phyloP scores from a whole-genome alignment of 2,888 invertebrate species.

The Netelia inedita region DNA sequence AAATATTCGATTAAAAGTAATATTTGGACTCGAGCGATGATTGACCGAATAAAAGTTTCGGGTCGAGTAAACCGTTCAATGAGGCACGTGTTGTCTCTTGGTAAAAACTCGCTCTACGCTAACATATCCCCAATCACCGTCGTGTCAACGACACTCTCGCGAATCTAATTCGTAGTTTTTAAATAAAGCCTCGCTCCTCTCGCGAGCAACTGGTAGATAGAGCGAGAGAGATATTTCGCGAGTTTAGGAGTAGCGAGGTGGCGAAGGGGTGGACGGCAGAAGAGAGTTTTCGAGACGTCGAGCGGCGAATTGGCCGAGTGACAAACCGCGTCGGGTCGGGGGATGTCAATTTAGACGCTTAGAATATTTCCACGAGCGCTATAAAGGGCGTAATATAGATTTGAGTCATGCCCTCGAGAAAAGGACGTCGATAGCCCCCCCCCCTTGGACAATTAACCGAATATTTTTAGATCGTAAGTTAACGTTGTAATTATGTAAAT shows the following conservation, averaged over 20 bases:
- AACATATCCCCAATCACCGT: slow-evolving; percentile 9
- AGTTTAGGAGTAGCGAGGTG: background rate
- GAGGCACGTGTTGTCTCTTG: background rate
- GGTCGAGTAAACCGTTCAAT: slow-evolving; percentile 7
- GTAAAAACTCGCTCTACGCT: slow-evolving; percentile 1
- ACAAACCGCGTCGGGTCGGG: slow-evolving; percentile 62
- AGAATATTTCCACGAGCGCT: slow-evolving; percentile 64
- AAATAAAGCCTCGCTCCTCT: background rate
- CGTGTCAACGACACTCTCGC: slow-evolving; percentile 14
- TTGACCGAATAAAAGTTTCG: background rate
- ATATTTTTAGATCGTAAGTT: too few relatives aligned
- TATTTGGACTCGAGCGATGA: background rate
- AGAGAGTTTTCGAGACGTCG: slow-evolving; percentile 41
- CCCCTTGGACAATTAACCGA: too few relatives aligned
- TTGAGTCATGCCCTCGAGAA: slow-evolving; percentile 29
- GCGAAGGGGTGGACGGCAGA: slow-evolving; percentile 10
- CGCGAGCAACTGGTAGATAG: slow-evolving; percentile 2
- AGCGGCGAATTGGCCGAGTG: slow-evolving; percentile 67
- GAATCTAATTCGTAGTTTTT: slow-evolving; percentile 27
- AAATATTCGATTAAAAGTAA: background rate
- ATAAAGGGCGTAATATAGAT: slow-evolving; percentile 54
- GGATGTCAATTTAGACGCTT: slow-evolving; percentile 68
- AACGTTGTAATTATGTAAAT: background rate
- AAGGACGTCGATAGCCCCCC: background rate
- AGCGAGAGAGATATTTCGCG: slow-evolving; percentile 11